Evolutionary conservation across 1,140 invertebrate species (phyloP).

Genomic region (Drosophila ficusphila): DNA sequence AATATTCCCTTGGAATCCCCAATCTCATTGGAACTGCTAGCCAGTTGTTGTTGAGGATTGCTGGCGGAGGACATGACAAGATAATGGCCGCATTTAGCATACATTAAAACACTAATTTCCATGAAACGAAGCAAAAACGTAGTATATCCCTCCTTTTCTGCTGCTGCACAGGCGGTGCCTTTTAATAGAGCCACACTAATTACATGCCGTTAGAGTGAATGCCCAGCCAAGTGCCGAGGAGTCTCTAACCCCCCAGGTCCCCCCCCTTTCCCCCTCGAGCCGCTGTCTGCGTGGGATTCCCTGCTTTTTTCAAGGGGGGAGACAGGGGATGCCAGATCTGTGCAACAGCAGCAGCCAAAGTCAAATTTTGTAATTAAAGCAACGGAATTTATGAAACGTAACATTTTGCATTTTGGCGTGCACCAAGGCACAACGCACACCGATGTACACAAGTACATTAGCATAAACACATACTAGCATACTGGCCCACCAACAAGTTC

Average conservation of each 20-base stretch:
- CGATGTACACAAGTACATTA: neutral
- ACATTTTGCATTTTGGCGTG: conserved; percentile 64
- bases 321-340: neutral
- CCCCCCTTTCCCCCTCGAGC: neutral
- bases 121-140: conserved; percentile 71
- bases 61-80: conserved; percentile 56
- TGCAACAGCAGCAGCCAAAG: conserved; percentile 51
- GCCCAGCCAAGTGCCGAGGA: conserved; percentile 60
- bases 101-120: conserved; percentile 82
- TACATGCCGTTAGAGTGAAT: conserved; percentile 79
- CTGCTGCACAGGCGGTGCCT: conserved; percentile 71
- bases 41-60: conserved; percentile 54
- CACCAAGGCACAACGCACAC: conserved; percentile 7
- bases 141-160: conserved; percentile 4
- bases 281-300: conserved; percentile 15
- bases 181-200: conserved; percentile 83
- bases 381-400: conserved; percentile 81
- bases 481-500: neutral
- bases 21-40: conserved; percentile 45
- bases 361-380: conserved; percentile 80
- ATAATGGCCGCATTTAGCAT: conserved; percentile 79
- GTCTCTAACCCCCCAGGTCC: neutral
- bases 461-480: neutral
- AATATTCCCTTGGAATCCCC: no score
- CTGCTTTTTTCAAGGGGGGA: neutral